These are phyloP conservation scores for Ophion slaviceki DNA, from an alignment of 2,888 invertebrate genomes.

Conservation along the genomic window DNA sequence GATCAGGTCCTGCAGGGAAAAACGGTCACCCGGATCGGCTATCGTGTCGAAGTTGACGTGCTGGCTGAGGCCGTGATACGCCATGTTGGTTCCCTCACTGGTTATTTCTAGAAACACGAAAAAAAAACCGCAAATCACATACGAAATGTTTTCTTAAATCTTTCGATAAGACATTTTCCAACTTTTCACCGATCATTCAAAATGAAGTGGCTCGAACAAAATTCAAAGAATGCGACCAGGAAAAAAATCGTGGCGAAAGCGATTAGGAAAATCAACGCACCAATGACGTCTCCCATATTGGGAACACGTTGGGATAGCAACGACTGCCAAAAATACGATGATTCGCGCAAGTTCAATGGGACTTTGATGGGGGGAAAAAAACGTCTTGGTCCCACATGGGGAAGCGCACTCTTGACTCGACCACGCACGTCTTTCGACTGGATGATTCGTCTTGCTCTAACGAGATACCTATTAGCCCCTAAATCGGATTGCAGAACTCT, in stretches of 20 bases:
- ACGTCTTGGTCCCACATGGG: slow-evolving; percentile 23
- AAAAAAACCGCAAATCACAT: background rate
- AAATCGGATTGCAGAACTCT: slow-evolving; percentile 78
- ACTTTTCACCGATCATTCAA: too few species aligned
- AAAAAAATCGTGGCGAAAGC: background rate
- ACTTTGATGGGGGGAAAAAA: slow-evolving; percentile 24
- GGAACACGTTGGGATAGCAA: slow-evolving; percentile 1
- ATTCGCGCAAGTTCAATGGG: slow-evolving; percentile 39
- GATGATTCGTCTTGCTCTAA: slow-evolving; percentile 72
- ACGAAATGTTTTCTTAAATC: background rate
- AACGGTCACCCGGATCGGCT: slow-evolving; percentile 88
- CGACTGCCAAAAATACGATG: background rate
- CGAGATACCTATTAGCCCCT: slow-evolving; percentile 80
- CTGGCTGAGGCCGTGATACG: slow-evolving; percentile 88
- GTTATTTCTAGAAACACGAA: slow-evolving; percentile 75
- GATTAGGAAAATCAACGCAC: slow-evolving; percentile 56
- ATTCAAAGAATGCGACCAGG: background rate
- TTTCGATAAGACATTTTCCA: too few species aligned
- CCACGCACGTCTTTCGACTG: slow-evolving; percentile 71
- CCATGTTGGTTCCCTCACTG: slow-evolving; percentile 79
- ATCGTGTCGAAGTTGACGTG: slow-evolving; percentile 89
- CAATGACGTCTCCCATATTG: slow-evolving; percentile 72
- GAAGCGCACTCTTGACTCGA: slow-evolving; percentile 51
- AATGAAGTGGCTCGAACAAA: background rate
- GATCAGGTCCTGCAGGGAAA: slow-evolving; percentile 89